These are phyloP conservation scores for Synanthedon andrenaeformis DNA, from an alignment of 2,888 invertebrate species.

Conservation along the genomic window DNA sequence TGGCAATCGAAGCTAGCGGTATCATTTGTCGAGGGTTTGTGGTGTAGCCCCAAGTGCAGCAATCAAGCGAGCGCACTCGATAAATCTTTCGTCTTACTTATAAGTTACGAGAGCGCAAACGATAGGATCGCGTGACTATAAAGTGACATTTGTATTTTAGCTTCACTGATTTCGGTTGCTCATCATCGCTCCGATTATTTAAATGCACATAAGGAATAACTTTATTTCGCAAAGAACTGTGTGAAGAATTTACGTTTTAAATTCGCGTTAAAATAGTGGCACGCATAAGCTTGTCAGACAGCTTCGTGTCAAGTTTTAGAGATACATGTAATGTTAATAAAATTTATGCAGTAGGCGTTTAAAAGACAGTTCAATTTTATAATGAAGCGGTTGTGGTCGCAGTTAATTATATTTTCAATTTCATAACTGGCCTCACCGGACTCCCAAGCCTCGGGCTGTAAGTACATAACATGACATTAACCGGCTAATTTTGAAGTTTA, in stretches of 20 bases:
- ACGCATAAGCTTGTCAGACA: background rate
- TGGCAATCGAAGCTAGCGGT: background rate
- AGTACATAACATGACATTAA: conserved; percentile 9
- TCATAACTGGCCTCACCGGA: conserved; percentile 29
- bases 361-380: conserved; percentile 48
- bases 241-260: background rate
- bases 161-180: conserved; percentile 33
- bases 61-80: conserved; percentile 15
- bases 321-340: conserved; percentile 9
- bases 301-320: background rate
- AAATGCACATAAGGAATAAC: background rate
- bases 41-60: conserved; percentile 10
- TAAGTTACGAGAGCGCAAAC: conserved; percentile 13
- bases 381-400: conserved; percentile 42
- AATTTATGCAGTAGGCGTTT: conserved; percentile 37
- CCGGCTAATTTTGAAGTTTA: conserved; percentile 1
- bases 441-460: conserved; percentile 27
- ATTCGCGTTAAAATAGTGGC: background rate
- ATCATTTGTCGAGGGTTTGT: background rate
- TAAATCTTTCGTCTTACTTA: conserved; percentile 12
- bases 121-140: conserved; percentile 26
- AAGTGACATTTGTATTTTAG: conserved; percentile 41
- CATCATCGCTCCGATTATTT: conserved; percentile 22
- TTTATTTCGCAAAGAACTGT: background rate
- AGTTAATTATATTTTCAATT: conserved; percentile 61